Conservation (phyloP, 2,888 invertebrate genomes). For the Acleris sparsana region DNA sequence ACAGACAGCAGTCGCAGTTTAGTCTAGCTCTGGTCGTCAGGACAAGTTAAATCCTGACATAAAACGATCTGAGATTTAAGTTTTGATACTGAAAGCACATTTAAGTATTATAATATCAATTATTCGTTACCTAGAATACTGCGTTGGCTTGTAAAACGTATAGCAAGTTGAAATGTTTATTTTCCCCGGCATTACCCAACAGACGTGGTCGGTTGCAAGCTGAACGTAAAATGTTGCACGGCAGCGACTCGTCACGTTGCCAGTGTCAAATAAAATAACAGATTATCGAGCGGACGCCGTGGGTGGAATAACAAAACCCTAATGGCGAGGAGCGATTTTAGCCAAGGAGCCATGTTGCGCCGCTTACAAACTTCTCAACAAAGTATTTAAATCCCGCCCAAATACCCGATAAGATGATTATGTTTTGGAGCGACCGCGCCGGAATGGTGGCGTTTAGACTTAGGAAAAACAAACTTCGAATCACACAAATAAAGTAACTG, state of each 20-base stretch:
- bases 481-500: neutral
- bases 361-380: slow-evolving; percentile 52
- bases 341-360: slow-evolving; percentile 51
- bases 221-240: slow-evolving; percentile 56
- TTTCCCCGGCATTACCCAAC: slow-evolving; percentile 25
- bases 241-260: slow-evolving; percentile 53
- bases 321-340: slow-evolving; percentile 56
- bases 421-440: slow-evolving; percentile 14
- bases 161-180: slow-evolving; percentile 22
- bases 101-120: slow-evolving; percentile 6
- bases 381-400: slow-evolving; percentile 53
- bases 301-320: slow-evolving; percentile 57
- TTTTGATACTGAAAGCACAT: no score
- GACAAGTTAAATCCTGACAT: neutral
- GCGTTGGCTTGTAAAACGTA: slow-evolving; percentile 5
- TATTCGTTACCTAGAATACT: slow-evolving; percentile 4
- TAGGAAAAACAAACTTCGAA: slow-evolving; percentile 6
- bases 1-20: neutral
- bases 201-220: slow-evolving; percentile 33
- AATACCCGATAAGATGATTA: slow-evolving; percentile 27
- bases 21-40: neutral
- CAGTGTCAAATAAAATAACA: slow-evolving; percentile 66
- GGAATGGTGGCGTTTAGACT: slow-evolving; percentile 10
- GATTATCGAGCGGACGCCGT: slow-evolving; percentile 60
- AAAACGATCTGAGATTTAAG: no score